Conservation (phyloP, 2,113 vertebrate genomes). For the Nothoprocta pentlandii region DNA sequence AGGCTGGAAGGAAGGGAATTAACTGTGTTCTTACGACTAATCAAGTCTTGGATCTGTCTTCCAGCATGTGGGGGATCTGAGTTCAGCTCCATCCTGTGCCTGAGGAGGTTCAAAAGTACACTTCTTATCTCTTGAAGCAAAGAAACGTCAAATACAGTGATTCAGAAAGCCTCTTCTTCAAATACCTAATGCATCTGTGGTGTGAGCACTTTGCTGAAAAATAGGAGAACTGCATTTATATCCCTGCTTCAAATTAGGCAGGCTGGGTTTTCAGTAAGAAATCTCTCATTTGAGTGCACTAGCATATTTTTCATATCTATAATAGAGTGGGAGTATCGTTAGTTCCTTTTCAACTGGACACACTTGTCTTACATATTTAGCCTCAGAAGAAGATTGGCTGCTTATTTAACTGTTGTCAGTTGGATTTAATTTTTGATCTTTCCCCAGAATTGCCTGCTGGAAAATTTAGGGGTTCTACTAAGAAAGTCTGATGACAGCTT, state of each 20-base stretch:
- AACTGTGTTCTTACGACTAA: not conserved
- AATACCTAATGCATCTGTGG: not conserved
- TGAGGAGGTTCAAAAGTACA: not conserved
- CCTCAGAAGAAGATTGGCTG: fast-evolving
- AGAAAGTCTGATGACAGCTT: not conserved
- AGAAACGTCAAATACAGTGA: not conserved
- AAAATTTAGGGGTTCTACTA: not conserved
- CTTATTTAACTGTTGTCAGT: not conserved
- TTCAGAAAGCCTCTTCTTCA: not conserved
- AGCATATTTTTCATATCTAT: not conserved
- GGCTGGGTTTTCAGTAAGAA: not conserved
- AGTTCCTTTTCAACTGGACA: fast-evolving
- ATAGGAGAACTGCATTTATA: not conserved
- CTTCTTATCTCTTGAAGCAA: not conserved
- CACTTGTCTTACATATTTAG: not conserved
- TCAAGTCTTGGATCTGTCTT: not conserved
- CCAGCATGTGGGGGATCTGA: not conserved
- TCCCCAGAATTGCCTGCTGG: not conserved
- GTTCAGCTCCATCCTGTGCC: not conserved
- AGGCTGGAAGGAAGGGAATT: not conserved
- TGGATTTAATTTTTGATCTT: not conserved
- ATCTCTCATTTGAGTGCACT: fast-evolving
- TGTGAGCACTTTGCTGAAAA: not conserved
- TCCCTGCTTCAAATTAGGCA: not conserved
- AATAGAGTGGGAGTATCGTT: not conserved